Conservation (phyloP, 2,113 vertebrate genomes). For the Macrotis lagotis region DNA sequence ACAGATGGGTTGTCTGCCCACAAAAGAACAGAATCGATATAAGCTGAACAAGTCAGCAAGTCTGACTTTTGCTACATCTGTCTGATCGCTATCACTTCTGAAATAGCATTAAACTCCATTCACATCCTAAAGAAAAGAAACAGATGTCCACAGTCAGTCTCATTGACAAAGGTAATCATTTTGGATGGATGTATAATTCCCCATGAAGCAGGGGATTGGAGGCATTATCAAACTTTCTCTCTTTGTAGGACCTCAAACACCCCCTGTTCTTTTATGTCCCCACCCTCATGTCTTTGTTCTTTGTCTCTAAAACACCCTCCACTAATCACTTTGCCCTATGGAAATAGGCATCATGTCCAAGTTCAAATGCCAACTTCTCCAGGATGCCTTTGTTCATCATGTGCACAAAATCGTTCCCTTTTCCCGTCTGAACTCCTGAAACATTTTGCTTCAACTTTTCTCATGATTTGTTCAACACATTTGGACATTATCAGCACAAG, state of each 20-base stretch:
- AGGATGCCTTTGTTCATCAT: neutral
- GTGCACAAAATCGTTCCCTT: neutral
- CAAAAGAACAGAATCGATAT: constrained; percentile 71
- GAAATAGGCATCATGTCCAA: neutral
- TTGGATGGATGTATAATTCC: neutral
- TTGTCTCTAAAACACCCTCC: neutral
- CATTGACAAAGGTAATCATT: constrained; percentile 7
- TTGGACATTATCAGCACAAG: neutral
- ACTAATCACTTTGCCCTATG: neutral
- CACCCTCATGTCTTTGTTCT: neutral
- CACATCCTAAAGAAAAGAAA: constrained; percentile 29
- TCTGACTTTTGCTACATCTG: constrained; percentile 50
- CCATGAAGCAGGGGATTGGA: constrained; percentile 34
- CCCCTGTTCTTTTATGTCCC: neutral
- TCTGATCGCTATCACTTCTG: constrained; percentile 67
- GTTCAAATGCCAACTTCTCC: neutral
- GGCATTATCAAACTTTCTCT: neutral
- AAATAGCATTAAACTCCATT: constrained; percentile 10
- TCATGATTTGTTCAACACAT: neutral
- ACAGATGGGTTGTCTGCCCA: constrained; percentile 62
- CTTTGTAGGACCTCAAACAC: neutral
- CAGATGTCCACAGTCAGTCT: neutral
- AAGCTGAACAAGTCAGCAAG: constrained; percentile 66
- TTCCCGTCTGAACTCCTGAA: neutral
- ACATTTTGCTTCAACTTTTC: neutral